phyloP scores from a whole-genome alignment of 2,797 vertebrate genomes.

The Lithobates sylvaticus region DNA sequence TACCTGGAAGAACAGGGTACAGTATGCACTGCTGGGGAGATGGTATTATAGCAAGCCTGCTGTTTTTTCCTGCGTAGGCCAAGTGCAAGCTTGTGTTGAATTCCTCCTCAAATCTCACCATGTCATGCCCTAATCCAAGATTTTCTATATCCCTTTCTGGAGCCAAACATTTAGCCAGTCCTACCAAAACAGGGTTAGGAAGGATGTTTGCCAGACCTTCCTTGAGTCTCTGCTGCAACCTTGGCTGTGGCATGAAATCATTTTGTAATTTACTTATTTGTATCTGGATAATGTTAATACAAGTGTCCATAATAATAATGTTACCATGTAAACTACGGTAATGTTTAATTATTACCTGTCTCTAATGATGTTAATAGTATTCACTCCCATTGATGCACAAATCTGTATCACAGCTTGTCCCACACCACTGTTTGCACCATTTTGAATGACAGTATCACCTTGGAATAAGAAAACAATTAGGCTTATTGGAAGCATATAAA shows the following conservation, averaged over 20 bases:
- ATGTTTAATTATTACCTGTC: constrained; percentile 60
- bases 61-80: no score
- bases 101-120: no score
- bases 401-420: constrained; percentile 72
- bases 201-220: background rate
- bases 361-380: constrained; percentile 69
- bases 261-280: constrained; percentile 3
- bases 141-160: background rate
- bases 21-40: no score
- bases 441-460: constrained; percentile 71
- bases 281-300: background rate
- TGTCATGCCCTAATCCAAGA: no score
- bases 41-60: no score
- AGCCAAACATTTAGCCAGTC: background rate
- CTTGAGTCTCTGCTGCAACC: background rate
- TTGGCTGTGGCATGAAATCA: background rate
- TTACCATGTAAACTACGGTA: no score
- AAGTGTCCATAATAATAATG: background rate
- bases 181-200: background rate
- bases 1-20: no score
- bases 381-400: constrained; percentile 64
- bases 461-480: background rate
- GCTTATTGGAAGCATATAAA: background rate
- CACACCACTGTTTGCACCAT: constrained; percentile 70
- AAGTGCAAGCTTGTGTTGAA: no score